These are phyloP conservation scores for Pseudochirops cupreus DNA, from an alignment of 2,797 vertebrate species.

Conservation along the genomic window DNA sequence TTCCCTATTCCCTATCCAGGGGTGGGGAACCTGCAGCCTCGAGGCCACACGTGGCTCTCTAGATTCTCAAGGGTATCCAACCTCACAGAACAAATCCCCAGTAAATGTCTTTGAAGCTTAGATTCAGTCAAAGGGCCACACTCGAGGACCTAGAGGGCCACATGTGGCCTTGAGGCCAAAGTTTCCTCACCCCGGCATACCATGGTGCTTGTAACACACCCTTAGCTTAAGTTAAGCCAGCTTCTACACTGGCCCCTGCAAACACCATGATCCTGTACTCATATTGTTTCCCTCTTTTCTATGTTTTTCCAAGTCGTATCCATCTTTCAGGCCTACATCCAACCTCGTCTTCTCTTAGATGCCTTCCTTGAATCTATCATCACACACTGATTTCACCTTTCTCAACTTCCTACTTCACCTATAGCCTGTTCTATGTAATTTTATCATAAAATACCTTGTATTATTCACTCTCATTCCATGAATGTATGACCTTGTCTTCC, in stretches of 20 bases:
- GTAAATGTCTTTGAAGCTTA: no score
- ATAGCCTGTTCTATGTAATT: neutral
- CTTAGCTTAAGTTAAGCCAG: neutral
- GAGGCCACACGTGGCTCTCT: no score
- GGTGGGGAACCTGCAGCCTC: no score
- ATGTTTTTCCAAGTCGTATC: neutral
- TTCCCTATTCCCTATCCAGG: neutral
- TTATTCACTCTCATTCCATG: neutral
- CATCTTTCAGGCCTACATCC: neutral
- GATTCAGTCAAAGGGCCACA: no score
- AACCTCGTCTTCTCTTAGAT: neutral
- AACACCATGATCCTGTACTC: neutral
- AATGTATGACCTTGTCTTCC: neutral
- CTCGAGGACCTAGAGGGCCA: no score
- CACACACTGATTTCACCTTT: neutral
- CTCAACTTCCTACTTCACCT: neutral
- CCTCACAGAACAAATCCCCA: no score
- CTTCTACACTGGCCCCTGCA: neutral
- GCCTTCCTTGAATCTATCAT: neutral
- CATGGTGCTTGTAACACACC: neutral
- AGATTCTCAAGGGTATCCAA: no score
- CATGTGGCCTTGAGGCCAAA: no score
- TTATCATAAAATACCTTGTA: neutral
- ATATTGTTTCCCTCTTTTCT: neutral
- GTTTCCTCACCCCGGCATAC: no score